A percentile compares a stretch with the other conserved stretches of the same genome.
These are phyloP conservation scores for Fulica atra DNA, from an alignment of 2,113 vertebrate species.

Conservation along the genomic window DNA sequence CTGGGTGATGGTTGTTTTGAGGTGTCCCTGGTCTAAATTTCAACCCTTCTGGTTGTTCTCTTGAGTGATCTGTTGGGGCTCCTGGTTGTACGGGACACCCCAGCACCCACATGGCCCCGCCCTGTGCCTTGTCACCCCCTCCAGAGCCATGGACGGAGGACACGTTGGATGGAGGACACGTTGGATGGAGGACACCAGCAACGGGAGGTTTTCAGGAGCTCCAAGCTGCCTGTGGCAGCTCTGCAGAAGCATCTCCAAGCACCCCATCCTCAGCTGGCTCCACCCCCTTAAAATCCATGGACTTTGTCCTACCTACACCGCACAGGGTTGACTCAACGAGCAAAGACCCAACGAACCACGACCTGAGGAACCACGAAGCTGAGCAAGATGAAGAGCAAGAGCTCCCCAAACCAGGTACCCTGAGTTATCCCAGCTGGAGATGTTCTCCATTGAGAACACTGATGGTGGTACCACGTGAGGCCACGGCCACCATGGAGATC, in stretches of 20 bases:
- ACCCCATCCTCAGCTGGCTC: neutral
- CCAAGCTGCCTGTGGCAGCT: neutral
- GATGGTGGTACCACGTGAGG: neutral
- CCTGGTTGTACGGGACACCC: fast-evolving
- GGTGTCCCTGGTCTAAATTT: neutral
- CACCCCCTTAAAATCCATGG: neutral
- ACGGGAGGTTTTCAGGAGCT: neutral
- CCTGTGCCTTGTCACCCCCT: too few species aligned
- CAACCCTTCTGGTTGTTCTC: neutral
- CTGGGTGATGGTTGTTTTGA: fast-evolving
- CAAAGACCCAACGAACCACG: neutral
- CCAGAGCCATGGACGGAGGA: too few species aligned
- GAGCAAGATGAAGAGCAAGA: neutral
- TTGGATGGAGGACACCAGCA: neutral
- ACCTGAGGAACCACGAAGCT: fast-evolving
- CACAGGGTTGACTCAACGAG: fast-evolving
- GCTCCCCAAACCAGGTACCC: neutral
- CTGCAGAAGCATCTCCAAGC: neutral
- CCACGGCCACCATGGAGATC: fast-evolving
- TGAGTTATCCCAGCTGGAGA: fast-evolving
- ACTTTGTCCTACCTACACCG: neutral
- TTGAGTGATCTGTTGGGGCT: neutral
- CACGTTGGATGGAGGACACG: neutral
- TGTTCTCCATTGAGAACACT: fast-evolving
- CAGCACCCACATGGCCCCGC: too few species aligned